Conservation (phyloP, 2,113 vertebrate species). For the Ophiodon elongatus region DNA sequence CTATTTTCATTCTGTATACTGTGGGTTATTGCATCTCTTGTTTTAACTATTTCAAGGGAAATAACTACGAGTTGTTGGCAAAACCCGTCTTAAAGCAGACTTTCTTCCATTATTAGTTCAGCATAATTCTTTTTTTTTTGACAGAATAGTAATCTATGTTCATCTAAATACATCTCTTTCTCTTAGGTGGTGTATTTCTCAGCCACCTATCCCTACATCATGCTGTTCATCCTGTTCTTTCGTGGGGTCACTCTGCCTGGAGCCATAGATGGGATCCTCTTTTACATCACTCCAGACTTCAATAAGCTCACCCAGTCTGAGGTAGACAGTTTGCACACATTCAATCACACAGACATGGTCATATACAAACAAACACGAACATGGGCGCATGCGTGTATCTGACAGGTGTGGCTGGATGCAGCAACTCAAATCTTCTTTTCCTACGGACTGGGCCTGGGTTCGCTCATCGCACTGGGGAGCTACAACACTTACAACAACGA, state of each 20-base stretch:
- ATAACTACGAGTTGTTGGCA: slow-evolving; percentile 14
- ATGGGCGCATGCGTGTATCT: fast-evolving
- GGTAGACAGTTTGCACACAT: slow-evolving; percentile 72
- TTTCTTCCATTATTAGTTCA: background rate
- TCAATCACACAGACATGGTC: too few species aligned
- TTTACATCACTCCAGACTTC: slow-evolving; percentile 93
- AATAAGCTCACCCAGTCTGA: slow-evolving; percentile 88
- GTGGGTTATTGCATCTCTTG: background rate
- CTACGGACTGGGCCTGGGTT: slow-evolving; percentile 91
- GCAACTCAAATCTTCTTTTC: slow-evolving; percentile 96
- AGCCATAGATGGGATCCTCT: slow-evolving; percentile 90
- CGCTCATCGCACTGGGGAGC: slow-evolving; percentile 92
- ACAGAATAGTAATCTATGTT: background rate
- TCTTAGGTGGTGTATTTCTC: slow-evolving; percentile 94
- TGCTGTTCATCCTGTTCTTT: slow-evolving; percentile 93
- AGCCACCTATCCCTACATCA: slow-evolving; percentile 93
- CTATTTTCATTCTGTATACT: slow-evolving; percentile 8
- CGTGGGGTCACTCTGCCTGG: slow-evolving; percentile 91
- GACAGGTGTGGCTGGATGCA: slow-evolving; percentile 93
- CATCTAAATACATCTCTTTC: slow-evolving; percentile 1
- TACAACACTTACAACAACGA: slow-evolving; percentile 93
- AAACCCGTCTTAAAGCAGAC: background rate
- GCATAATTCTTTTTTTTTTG: background rate
- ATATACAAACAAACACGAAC: background rate
- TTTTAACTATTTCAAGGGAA: slow-evolving; percentile 6